phyloP scores from a whole-genome alignment of 2,113 vertebrate species.

The Pterocles gutturalis region DNA sequence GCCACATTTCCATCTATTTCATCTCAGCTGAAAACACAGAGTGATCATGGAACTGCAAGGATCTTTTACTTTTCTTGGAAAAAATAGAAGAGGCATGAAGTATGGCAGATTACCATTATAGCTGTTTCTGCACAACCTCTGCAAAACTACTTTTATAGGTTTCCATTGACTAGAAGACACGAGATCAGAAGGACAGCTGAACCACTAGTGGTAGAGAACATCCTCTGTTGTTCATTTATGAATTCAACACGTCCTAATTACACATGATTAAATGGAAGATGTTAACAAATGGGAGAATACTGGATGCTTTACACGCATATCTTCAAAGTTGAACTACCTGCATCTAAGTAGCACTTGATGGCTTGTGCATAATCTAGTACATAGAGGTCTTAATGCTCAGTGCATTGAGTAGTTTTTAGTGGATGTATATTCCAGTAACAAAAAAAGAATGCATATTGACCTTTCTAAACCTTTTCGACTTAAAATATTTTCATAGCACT shows the following conservation, averaged over 20 bases:
- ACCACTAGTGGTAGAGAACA: neutral
- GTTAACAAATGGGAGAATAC: neutral
- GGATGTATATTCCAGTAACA: neutral
- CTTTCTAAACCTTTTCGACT: neutral
- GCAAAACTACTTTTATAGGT: neutral
- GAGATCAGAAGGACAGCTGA: neutral
- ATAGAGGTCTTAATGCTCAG: neutral
- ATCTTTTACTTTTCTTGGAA: neutral
- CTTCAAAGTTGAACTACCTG: neutral
- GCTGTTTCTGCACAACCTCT: neutral
- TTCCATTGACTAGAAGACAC: neutral
- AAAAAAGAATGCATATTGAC: neutral
- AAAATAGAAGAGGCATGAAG: neutral
- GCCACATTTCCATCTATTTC: neutral
- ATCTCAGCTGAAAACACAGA: neutral
- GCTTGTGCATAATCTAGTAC: neutral
- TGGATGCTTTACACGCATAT: neutral
- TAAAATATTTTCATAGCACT: neutral
- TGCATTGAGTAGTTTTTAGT: neutral
- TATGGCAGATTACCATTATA: neutral
- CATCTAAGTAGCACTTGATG: neutral
- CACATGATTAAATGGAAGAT: neutral
- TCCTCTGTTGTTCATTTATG: neutral
- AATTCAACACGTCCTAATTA: neutral
- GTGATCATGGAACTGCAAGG: neutral